These are phyloP conservation scores for Bombus fervidus DNA, from an alignment of 1,140 invertebrate species.

Conservation along the genomic window DNA sequence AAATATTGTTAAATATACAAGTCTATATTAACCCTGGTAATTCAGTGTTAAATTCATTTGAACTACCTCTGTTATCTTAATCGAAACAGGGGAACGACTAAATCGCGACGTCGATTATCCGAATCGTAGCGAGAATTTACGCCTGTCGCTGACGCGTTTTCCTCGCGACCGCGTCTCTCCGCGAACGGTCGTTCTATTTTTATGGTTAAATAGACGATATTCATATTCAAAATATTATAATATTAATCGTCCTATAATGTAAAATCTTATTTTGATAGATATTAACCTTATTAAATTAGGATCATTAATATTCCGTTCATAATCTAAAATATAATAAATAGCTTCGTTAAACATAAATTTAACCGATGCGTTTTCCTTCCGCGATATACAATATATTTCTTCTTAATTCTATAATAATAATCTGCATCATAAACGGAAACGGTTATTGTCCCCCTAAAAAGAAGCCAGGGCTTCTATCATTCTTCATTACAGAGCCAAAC, in stretches of 20 bases:
- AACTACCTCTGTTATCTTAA: too few relatives aligned
- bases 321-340: neutral
- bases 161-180: too few relatives aligned
- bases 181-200: neutral
- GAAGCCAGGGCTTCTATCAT: slow-evolving; percentile 14
- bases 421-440: neutral
- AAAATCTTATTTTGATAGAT: neutral
- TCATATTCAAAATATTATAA: neutral
- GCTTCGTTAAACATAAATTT: neutral
- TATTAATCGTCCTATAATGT: too few relatives aligned
- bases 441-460: neutral
- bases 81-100: too few relatives aligned
- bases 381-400: neutral
- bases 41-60: too few relatives aligned
- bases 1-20: too few relatives aligned
- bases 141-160: too few relatives aligned
- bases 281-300: neutral
- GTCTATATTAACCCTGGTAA: too few relatives aligned
- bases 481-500: slow-evolving; percentile 32
- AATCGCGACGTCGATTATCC: too few relatives aligned
- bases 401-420: neutral
- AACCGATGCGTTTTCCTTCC: neutral
- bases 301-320: neutral
- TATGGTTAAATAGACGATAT: neutral
- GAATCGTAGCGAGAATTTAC: too few relatives aligned